These are phyloP conservation scores for Sicus ferrugineus DNA, from an alignment of 2,888 invertebrate species.

Conservation along the genomic window DNA sequence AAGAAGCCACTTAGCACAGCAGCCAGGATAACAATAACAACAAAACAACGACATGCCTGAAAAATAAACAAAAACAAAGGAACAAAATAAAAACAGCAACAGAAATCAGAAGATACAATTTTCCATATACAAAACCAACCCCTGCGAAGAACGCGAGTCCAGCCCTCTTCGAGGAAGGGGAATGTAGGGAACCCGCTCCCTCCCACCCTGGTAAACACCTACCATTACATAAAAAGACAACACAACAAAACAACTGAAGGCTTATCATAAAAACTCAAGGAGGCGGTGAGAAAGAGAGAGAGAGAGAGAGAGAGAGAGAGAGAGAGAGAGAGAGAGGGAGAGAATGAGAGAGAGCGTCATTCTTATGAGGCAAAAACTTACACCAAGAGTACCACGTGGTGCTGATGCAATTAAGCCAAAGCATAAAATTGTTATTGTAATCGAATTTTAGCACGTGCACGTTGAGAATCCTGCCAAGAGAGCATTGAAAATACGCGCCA, in stretches of 20 bases:
- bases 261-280: slow-evolving; percentile 37
- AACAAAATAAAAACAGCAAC: slow-evolving; percentile 21
- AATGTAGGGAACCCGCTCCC: slow-evolving; percentile 7
- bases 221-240: slow-evolving; percentile 31
- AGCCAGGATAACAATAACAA: slow-evolving; percentile 28
- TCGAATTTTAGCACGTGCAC: slow-evolving; percentile 38
- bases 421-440: slow-evolving; percentile 45
- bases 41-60: slow-evolving; percentile 41
- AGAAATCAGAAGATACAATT: slow-evolving; percentile 36
- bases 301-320: neutral
- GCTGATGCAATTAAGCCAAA: slow-evolving; percentile 55
- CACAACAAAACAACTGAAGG: slow-evolving; percentile 35
- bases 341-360: slow-evolving; percentile 24
- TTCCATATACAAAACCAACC: slow-evolving; percentile 26
- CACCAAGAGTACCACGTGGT: slow-evolving; percentile 49
- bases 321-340: neutral
- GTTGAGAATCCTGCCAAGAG: neutral
- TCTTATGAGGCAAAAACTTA: slow-evolving; percentile 46
- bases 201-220: slow-evolving; percentile 29
- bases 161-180: slow-evolving; percentile 28
- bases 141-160: slow-evolving; percentile 10
- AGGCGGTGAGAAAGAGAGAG: slow-evolving; percentile 55
- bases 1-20: slow-evolving; percentile 34
- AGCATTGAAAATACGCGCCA: slow-evolving; percentile 42
- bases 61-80: too few relatives aligned